phyloP scores from a whole-genome alignment of 2,113 vertebrate genomes.

The Rhea pennata region DNA sequence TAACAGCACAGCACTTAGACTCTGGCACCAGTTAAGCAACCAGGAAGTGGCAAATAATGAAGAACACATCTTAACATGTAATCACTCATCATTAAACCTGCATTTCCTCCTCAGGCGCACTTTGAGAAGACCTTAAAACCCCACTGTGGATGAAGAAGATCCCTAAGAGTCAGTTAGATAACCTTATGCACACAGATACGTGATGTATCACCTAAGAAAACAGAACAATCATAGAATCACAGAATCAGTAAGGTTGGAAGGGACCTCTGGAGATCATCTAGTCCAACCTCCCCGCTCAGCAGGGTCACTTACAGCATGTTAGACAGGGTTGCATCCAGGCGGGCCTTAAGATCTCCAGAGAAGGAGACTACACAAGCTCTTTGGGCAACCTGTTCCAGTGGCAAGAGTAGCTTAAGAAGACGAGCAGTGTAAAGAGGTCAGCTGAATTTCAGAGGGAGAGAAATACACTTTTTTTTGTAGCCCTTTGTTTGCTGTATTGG shows the following conservation, averaged over 20 bases:
- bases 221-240: not conserved
- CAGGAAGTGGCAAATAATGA: constrained; percentile 28
- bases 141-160: not conserved
- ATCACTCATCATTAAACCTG: not conserved
- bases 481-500: not conserved
- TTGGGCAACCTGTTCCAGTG: no score
- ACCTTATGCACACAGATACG: not conserved
- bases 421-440: not conserved
- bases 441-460: not conserved
- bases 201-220: not conserved
- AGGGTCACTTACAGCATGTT: no score
- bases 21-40: constrained; percentile 18
- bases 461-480: not conserved
- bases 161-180: not conserved
- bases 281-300: no score
- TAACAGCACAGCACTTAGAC: not conserved
- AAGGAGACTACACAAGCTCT: no score
- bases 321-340: no score
- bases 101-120: not conserved
- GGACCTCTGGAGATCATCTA: no score
- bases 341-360: no score
- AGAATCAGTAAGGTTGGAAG: no score
- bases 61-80: not conserved
- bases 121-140: not conserved
- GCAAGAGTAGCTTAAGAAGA: not conserved